Base-by-base conservation (phyloP, 2,888 invertebrate species). In the Periphyllus acericola region DNA sequence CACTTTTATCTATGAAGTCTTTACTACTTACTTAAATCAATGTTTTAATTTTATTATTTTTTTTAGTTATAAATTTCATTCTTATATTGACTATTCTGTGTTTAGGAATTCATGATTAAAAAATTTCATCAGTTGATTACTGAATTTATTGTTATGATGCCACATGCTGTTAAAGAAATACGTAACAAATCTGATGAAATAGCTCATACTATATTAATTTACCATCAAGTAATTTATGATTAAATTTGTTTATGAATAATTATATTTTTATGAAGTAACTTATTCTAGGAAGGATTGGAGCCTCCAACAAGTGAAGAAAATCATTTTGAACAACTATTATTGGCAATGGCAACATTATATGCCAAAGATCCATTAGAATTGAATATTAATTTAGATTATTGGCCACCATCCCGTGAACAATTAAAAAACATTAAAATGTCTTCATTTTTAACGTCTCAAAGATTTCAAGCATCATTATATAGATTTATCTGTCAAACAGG, bases 101-200 rank as follows among this genome's bases (percentile, higher is more conserved):
- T 90, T 17, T 91, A 93, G 92, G 96, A 97, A 92, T 97, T 97
- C 91, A 96, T 97, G 91, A 93, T 96, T 90, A 94, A 96, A 36
- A 94, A 96, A 76, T 92, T 98, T 78, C 98, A 99, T 92, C 93
- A 94, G 29, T 92, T 98, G 17, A 93, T 98, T 84, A 96, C 97
- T 0, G 98, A 98, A 92, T 98, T 99, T 90, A 96, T 99, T 80
- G 95, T 96, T 89, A 94, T 96, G 86, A 96, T 98, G 96, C 98
- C 98, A 85, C 94, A 97, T 80, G 98, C 98, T 94, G 94, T 96
- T 0, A 96, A 96, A 90, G 96, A 96, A 91, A 92, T 97, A 89
- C 93, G 96, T 81, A 95, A 95, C 90, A 93, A 96, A 90, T 98
- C 97, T 0, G 98, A 98, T 92, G 98, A 99, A 92, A 95, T 95